Evolutionary conservation across 2,113 vertebrate species (phyloP), one percentile per base, ranked within the genome.

Genomic region (Urocitellus parryii): DNA sequence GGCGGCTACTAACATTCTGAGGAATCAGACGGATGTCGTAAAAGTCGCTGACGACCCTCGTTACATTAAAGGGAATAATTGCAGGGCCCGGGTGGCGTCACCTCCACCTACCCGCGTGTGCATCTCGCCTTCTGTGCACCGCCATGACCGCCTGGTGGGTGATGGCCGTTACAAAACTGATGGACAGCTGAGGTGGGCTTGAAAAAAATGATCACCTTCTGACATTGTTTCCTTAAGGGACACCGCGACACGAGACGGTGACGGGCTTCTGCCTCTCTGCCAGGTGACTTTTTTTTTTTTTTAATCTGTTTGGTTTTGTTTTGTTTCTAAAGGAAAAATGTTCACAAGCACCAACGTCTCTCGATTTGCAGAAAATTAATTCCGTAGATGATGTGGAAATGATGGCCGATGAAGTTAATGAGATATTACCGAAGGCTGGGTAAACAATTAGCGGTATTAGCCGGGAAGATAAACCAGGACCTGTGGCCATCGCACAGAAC

Each of bases 361-460:
- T 63, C 95, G 95, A 92, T 48, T 94, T 74, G 2, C 37, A 97
- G 93, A 94, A 96, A 98, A 98, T 98, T 98, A 97, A 98, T 98
- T 97, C 98, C 37, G 95, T 81, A 97, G 97, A 77, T 96, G 97
- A 95, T 96, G 96, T 8, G 32, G 95, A 97, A 98, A 98, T 56
- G 96, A 97, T 97, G 91, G 98, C 96, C 98, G 97, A 98, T 98
- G 98, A 98, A 98, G 98, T 98, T 99, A 98, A 99, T 98, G 98
- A 98, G 98, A 98, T 98, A 98, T 96, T 94, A 97, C 96, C 76
- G 96, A 98, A 98, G 96, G 96, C 98, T 98, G 97, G 96, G 97
- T 98, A 98, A 98, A 98, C 98, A 98, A 98, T 98, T 98, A 98
- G 97, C 92, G 53, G 97, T 97, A 98, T 98, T 98, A 98, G 98